phyloP scores from a whole-genome alignment of 2,797 vertebrate species.

The Fistularia tabacaria region DNA sequence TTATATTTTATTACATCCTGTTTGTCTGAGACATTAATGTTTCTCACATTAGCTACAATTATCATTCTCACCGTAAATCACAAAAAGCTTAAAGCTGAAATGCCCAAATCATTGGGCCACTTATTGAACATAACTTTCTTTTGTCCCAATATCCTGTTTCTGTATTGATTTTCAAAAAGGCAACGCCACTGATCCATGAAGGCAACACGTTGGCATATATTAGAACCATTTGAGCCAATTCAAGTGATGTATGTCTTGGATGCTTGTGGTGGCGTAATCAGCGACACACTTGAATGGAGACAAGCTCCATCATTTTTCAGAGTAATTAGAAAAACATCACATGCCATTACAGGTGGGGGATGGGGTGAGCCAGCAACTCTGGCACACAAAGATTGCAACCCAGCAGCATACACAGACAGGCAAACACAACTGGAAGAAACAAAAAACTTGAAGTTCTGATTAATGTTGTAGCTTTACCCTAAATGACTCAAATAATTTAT shows the following conservation, averaged over 20 bases:
- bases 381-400: conserved; percentile 20
- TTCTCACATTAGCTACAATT: conserved; percentile 58
- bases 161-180: conserved; percentile 69
- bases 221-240: conserved; percentile 73
- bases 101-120: conserved; percentile 47
- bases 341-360: conserved; percentile 28
- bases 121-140: conserved; percentile 52
- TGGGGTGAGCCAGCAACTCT: conserved; percentile 35
- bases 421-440: conserved; percentile 2
- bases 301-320: conserved; percentile 60
- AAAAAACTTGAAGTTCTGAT: conserved; percentile 60
- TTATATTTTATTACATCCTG: conserved; percentile 31
- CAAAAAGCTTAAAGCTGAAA: conserved; percentile 55
- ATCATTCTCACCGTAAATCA: conserved; percentile 32
- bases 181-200: conserved; percentile 70
- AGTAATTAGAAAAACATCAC: conserved; percentile 74
- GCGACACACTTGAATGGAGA: conserved; percentile 58
- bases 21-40: conserved; percentile 38
- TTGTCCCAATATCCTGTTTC: conserved; percentile 40
- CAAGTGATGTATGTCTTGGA: conserved; percentile 66
- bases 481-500: conserved; percentile 46
- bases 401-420: conserved; percentile 18
- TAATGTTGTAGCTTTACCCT: conserved; percentile 58
- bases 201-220: conserved; percentile 68
- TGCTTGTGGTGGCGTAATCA: conserved; percentile 31